Percentiles rank a stretch among this genome's conserved stretches.
Conservation (phyloP, 1,140 invertebrate genomes). For the Drosophila sulfurigaster region DNA sequence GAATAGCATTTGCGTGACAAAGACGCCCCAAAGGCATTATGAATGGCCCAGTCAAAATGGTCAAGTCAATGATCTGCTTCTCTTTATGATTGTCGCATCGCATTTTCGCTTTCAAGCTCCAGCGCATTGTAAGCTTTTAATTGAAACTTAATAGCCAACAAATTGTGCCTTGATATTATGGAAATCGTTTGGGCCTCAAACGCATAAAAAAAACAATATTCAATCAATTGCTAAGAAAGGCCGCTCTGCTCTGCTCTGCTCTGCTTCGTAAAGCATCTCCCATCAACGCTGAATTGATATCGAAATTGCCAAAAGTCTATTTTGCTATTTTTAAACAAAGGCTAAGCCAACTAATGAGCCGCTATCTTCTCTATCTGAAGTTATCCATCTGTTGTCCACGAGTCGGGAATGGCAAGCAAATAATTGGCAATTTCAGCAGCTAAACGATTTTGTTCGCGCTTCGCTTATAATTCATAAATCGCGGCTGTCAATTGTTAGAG, state of each 20-base stretch:
- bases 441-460: constrained; percentile 78
- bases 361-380: background rate
- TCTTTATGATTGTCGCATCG: constrained; percentile 15
- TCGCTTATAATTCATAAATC: constrained; percentile 64
- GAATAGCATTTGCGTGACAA: constrained; percentile 76
- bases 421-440: constrained; percentile 67
- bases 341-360: constrained; percentile 36
- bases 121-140: constrained; percentile 48
- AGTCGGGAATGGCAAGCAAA: constrained; percentile 47
- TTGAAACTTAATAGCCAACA: constrained; percentile 51
- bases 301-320: constrained; percentile 1
- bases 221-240: constrained; percentile 34
- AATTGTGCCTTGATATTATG: constrained; percentile 52
- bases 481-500: constrained; percentile 48
- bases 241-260: background rate
- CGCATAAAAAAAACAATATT: constrained; percentile 8
- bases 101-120: background rate
- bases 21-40: constrained; percentile 59
- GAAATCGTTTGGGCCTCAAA: constrained; percentile 33
- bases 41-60: constrained; percentile 43
- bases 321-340: constrained; percentile 41
- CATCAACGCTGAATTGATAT: background rate
- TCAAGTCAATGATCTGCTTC: constrained; percentile 47
- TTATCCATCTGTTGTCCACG: constrained; percentile 39
- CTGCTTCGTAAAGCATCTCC: background rate